Percentiles rank a stretch among this genome's conserved stretches.
phyloP scores from a whole-genome alignment of 2,888 invertebrate genomes.

The Melanostoma mellinum region DNA sequence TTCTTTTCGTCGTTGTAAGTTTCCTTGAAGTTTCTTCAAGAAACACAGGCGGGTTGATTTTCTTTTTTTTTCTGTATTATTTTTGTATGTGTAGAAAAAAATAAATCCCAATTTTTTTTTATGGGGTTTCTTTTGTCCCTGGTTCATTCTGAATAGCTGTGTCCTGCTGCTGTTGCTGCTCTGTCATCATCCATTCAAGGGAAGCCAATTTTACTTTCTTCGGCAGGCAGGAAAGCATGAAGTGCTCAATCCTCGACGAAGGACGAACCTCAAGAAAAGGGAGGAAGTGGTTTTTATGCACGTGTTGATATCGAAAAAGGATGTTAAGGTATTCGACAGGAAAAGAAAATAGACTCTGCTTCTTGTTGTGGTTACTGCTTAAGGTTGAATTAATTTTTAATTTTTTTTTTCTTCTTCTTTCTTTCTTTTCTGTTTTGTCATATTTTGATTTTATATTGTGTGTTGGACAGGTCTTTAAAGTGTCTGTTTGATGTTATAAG shows the following conservation, averaged over 20 bases:
- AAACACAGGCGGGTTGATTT: too few relatives aligned
- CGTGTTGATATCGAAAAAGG: constrained; percentile 43
- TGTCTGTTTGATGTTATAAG: too few relatives aligned
- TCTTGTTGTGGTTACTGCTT: constrained; percentile 35
- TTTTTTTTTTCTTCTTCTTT: background rate
- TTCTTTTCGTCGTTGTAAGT: too few relatives aligned
- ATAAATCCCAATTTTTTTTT: constrained; percentile 24
- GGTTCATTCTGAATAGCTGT: constrained; percentile 1
- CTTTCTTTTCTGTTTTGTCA: too few relatives aligned
- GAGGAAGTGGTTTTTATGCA: constrained; percentile 54
- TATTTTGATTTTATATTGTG: too few relatives aligned
- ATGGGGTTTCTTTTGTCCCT: background rate
- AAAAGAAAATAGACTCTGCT: constrained; percentile 15
- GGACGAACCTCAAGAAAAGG: constrained; percentile 40
- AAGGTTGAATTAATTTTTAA: constrained; percentile 28
- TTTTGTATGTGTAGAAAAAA: background rate
- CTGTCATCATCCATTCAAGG: constrained; percentile 47
- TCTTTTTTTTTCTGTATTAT: too few relatives aligned
- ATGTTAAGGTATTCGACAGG: constrained; percentile 31
- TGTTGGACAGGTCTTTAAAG: too few relatives aligned
- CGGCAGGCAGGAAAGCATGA: constrained; percentile 33
- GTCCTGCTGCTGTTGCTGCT: constrained; percentile 1
- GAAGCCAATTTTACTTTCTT: constrained; percentile 39
- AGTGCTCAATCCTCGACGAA: constrained; percentile 54
- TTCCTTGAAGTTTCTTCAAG: too few relatives aligned